Percentiles rank a stretch among this genome's conserved stretches.
Evolutionary conservation across 2,888 invertebrate genomes (phyloP).

Genomic region (Drosophila limbata): DNA sequence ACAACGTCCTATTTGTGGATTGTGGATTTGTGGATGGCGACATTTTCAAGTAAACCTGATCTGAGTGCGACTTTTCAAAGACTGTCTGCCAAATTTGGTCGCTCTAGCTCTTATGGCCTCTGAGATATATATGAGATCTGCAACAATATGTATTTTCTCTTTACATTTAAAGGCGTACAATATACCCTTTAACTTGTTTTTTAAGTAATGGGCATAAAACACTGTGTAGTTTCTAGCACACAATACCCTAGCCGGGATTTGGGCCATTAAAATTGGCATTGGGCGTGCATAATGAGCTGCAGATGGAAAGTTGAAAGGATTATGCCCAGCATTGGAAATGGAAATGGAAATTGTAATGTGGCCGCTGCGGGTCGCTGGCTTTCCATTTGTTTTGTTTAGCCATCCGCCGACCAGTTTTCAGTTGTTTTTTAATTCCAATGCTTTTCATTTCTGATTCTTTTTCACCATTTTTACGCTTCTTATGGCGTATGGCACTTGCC

Average conservation of each 20-base stretch:
- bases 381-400: slow-evolving; percentile 67
- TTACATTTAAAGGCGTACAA: too few relatives aligned
- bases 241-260: slow-evolving; percentile 62
- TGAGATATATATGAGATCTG: too few relatives aligned
- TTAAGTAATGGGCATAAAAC: too few relatives aligned
- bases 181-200: too few relatives aligned
- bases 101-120: too few relatives aligned
- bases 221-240: background rate
- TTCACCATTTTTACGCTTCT: slow-evolving; percentile 57
- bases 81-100: too few relatives aligned
- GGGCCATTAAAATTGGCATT: slow-evolving; percentile 72
- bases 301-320: slow-evolving; percentile 65
- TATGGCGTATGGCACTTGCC: slow-evolving; percentile 60
- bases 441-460: slow-evolving; percentile 54
- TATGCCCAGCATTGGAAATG: slow-evolving; percentile 55
- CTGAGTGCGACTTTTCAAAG: too few relatives aligned
- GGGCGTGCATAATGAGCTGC: slow-evolving; percentile 71
- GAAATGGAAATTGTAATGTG: slow-evolving; percentile 67
- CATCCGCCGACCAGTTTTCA: slow-evolving; percentile 47
- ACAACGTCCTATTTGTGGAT: too few relatives aligned
- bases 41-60: too few relatives aligned
- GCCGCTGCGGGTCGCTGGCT: slow-evolving; percentile 58
- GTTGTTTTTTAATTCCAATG: slow-evolving; percentile 66
- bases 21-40: too few relatives aligned
- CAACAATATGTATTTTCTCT: too few relatives aligned